These are phyloP conservation scores for Ornithoptera alexandrae DNA, from an alignment of 2,888 invertebrate genomes.

Conservation along the genomic window DNA sequence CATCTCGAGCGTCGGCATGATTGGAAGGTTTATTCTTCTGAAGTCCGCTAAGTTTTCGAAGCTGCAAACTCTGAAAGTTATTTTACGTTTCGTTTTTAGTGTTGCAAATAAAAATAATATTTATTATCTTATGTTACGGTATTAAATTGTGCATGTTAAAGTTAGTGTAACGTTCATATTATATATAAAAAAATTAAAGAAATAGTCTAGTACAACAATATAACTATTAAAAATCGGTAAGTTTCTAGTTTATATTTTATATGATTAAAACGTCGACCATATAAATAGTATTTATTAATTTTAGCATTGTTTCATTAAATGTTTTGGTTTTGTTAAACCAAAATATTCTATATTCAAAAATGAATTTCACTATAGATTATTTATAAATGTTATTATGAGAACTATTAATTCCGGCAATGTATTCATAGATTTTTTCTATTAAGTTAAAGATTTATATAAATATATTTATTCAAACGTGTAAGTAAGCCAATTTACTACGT, in stretches of 20 bases:
- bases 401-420: too few relatives aligned
- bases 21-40: constrained; percentile 37
- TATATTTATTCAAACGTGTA: too few relatives aligned
- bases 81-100: constrained; percentile 6
- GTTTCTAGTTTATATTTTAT: not conserved
- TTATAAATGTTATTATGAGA: too few relatives aligned
- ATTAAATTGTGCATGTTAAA: constrained; percentile 9
- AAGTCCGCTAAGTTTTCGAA: constrained; percentile 54
- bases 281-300: too few relatives aligned
- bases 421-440: too few relatives aligned
- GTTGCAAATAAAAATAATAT: not conserved
- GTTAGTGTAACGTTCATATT: constrained; percentile 21
- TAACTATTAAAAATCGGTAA: constrained; percentile 14
- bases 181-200: constrained; percentile 9
- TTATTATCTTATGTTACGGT: not conserved
- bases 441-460: too few relatives aligned
- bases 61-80: constrained; percentile 23
- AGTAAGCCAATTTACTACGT: too few relatives aligned
- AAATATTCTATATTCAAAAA: too few relatives aligned
- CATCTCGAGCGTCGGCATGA: constrained; percentile 54
- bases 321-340: too few relatives aligned
- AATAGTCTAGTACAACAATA: constrained; percentile 4
- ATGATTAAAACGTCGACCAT: not conserved
- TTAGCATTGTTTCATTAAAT: too few relatives aligned
- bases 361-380: too few relatives aligned